A percentile compares a stretch with the other conserved stretches of the same genome.
Evolutionary conservation across 2,888 invertebrate genomes (phyloP).

Genomic region (Mystacides longicornis): DNA sequence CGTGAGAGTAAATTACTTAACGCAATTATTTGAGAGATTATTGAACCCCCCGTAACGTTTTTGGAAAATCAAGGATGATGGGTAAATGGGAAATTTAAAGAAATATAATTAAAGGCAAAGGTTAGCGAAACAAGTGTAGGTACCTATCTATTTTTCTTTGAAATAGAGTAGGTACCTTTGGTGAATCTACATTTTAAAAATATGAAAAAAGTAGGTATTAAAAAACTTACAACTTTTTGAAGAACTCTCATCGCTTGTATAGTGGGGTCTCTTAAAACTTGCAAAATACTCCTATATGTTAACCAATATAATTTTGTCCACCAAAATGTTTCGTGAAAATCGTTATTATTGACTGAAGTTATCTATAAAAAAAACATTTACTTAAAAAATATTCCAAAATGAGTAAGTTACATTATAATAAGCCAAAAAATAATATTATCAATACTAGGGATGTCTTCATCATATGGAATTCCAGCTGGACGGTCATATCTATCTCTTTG

Average conservation of each 20-base stretch:
- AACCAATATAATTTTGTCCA: slow-evolving; percentile 68
- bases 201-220: not conserved
- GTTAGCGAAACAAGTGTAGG: no score
- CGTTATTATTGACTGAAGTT: not conserved
- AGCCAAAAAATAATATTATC: not conserved
- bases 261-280: slow-evolving; percentile 72
- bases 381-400: not conserved
- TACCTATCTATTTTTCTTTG: no score
- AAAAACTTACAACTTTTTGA: slow-evolving; percentile 66
- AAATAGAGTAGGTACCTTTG: no score
- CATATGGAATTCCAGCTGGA: slow-evolving; percentile 66
- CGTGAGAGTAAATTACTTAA: no score
- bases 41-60: no score
- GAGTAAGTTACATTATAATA: not conserved
- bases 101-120: no score
- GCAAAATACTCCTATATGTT: slow-evolving; percentile 64
- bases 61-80: no score
- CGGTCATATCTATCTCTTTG: slow-evolving; percentile 66
- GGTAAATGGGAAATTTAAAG: no score
- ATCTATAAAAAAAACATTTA: not conserved
- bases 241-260: slow-evolving; percentile 67
- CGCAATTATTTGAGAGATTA: no score
- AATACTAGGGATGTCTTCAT: slow-evolving; percentile 47
- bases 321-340: slow-evolving; percentile 56
- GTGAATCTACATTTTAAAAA: not conserved